Evolutionary conservation across 2,113 vertebrate species (phyloP), one percentile per base, ranked within the genome.

Genomic region (Indicator indicator): DNA sequence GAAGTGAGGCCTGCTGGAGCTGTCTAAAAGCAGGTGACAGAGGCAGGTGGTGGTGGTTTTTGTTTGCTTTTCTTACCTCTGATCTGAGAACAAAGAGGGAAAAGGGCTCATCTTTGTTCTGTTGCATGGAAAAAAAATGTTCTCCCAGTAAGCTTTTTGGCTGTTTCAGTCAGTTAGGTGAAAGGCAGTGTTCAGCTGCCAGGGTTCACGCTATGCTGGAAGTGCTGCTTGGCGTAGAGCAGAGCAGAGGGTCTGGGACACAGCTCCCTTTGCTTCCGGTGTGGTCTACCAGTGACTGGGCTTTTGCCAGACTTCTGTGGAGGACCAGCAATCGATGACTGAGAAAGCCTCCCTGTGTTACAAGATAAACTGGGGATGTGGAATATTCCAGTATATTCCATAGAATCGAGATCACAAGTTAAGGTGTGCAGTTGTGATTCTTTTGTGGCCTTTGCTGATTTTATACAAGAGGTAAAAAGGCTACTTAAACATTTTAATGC

Each of bases 11-110:
- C 64, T 94, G 56, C 36, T 20, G 28, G 67, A 85, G 56, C 74
- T 89, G 40, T 30, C 62, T 76, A 28, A 81, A 82, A 65, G 74
- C 87, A 87, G 90, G 83, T 93, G 79, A 28, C 55, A 56, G n/a
- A 72, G 67, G 71, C 59, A 80, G 52, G 44, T 88, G 56, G 11
- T 82, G 30, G 21, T 63, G 33, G 26, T 2, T 88, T 76, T 67
- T 76, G 36, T 87, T 78, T 90, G 58, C 59, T 84, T 84, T 26
- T 72, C 18, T 71, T 72, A 3, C 28, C 36, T 38, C 71, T 36
- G 16, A 15, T 44, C 23, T 54, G 38, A 30, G 21, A 44, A 16
- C 3, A 2, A 42, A 23, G 12, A 26, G 16, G 56, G 9, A 64
- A 58, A 12, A 12, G 44, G 38, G 23, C 40, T 89, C 8, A 4